Base-by-base conservation (phyloP, 2,888 invertebrate genomes). In the Alitta virens region DNA sequence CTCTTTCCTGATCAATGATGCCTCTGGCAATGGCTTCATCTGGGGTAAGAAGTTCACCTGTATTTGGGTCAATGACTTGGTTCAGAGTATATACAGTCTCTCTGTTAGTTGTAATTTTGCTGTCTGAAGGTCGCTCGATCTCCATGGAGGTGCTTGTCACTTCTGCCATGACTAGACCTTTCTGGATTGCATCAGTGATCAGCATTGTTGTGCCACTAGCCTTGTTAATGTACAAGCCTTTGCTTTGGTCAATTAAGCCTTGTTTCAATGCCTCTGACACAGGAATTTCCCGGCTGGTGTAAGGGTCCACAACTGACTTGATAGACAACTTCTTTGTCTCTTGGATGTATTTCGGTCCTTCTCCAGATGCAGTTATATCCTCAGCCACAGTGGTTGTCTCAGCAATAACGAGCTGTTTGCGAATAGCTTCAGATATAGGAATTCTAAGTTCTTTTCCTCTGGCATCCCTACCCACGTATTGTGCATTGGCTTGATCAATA, bases 1-100 rank as follows among this genome's bases (percentile, higher is more conserved):
- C 77, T 81, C 90, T 89, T 79, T 93, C 91, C 2, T 94, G 91
- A 75, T 95, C 94, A 79, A 89, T 89, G 57, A 96, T 87, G 78
- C 95, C 94, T 74, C 89, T 87, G 78, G 92, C 92, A 74, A 96
- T 94, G 33, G 94, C 94, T 86, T 95, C 93, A 68, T 93, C 83
- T 68, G 97, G 86, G n/a, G 93, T 91, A 42, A 96, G 86, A 78
- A 90, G 88, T 70, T 80, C 79, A 26, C 83, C 82, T 26, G 83
- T 85, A 88, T 90, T 85, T 68, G 84, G 83, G 73, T 91, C 90
- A 53, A 87, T 86, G 74, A 92, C 90, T 65, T 75, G 74, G 46
- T 74, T 75, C n/a, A 81, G 74, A 58, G 75, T 72, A 50, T 78
- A 71, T 3, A 76, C 76, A 23, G 76, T 75, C 60, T 76, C 66